Base-by-base conservation (phyloP, 2,888 invertebrate genomes). In the Diarsia brunnea region DNA sequence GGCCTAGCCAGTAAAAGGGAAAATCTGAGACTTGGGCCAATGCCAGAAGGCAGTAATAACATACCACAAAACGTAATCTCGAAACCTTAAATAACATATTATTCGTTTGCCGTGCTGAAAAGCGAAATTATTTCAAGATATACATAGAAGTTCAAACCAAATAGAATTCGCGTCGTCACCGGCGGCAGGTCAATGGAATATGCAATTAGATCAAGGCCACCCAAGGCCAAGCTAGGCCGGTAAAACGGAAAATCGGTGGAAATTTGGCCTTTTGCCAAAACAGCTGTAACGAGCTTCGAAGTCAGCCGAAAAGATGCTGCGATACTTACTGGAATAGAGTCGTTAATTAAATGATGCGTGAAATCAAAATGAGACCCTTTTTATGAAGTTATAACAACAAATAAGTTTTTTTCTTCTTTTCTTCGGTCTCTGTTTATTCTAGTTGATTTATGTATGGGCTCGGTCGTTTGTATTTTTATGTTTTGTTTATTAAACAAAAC, bases 191-290 rank as follows among this genome's bases (percentile, higher is more conserved):
- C 81, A 87, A 69, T 68, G 84, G 66, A 80, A 82, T 78, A 61
- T 38, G 72, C 72, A 87, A 86, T 81, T 87, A 70, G 88, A 63
- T 87, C 88, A 86, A 87, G 86, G 88, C 64, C 88, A 75, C 47
- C 21, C 79, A 86, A 86, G 87, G 86, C 75, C 88, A 87, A 65
- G 67, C 64, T 84, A 70, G 76, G 79, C 76, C 74, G 78, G 74
- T 72, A 74, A 78, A 81, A 79, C 70, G 76, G 85, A 83, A 87
- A 87, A 79, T 78, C 66, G 61, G 68, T 55, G 69, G 63, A 75
- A 64, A 77, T 84, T 85, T 87, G 88, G 86, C 53, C 43, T 60
- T 47, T 69, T 74, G 86, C 86, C 86, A 87, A 85, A 85, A 78
- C 63, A 69, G 53, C 64, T 60, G 74, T 87, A 87, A 87, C 76